Evolutionary conservation across 2,888 invertebrate species (phyloP).

Genomic region (Petrolisthes manimaculis): DNA sequence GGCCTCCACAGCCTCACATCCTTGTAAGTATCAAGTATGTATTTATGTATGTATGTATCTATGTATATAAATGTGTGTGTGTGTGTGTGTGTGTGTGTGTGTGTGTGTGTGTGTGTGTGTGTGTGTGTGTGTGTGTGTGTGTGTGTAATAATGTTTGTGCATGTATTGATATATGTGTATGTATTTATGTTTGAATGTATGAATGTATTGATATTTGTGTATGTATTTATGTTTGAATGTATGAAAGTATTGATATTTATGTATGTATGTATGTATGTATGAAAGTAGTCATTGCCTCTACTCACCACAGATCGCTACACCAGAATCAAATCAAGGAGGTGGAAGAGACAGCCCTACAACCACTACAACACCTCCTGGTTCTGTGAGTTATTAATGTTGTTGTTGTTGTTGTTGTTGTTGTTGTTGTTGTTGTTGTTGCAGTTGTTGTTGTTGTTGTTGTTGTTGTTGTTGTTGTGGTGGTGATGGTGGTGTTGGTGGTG

Average conservation of each 20-base stretch:
- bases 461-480: too few relatives aligned
- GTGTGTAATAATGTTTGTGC: not conserved
- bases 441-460: too few relatives aligned
- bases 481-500: too few relatives aligned
- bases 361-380: constrained; percentile 34
- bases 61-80: too few relatives aligned
- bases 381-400: constrained; percentile 54
- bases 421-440: too few relatives aligned
- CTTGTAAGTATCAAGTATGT: constrained; percentile 40
- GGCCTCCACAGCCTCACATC: constrained; percentile 20
- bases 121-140: constrained; percentile 16
- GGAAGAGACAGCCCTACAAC: constrained; percentile 27
- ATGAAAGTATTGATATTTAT: not conserved
- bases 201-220: not conserved
- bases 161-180: not conserved
- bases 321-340: constrained; percentile 47
- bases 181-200: not conserved
- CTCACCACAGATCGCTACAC: constrained; percentile 51
- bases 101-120: constrained; percentile 25
- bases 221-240: not conserved
- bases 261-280: not conserved
- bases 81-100: constrained; percentile 20
- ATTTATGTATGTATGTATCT: too few relatives aligned
- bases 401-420: too few relatives aligned
- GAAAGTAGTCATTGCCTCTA: too few relatives aligned